Conservation (phyloP, 2,797 vertebrate species). For the Urocyon cinereoargenteus region DNA sequence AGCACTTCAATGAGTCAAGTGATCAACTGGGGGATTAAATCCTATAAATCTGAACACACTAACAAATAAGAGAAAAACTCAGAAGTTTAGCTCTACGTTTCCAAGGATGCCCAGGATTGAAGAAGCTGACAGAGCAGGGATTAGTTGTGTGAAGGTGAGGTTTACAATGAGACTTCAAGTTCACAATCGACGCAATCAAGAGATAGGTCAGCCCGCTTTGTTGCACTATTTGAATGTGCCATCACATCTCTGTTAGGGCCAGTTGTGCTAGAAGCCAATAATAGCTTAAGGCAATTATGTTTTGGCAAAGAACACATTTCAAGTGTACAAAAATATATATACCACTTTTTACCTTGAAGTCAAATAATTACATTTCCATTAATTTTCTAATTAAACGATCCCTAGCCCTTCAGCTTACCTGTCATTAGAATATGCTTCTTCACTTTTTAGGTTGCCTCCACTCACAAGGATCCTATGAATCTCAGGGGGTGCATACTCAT, state of each 20-base stretch:
- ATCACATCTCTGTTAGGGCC: conserved; percentile 11
- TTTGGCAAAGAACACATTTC: conserved; percentile 53
- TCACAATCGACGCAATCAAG: not conserved
- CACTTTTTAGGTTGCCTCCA: not conserved
- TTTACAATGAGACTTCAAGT: conserved; percentile 14
- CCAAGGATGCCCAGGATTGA: not conserved
- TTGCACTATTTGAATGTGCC: not conserved
- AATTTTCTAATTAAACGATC: conserved; percentile 54
- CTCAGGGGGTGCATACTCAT: not conserved
- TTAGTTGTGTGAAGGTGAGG: conserved; percentile 24
- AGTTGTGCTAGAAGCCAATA: conserved; percentile 50
- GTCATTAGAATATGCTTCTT: conserved; percentile 15
- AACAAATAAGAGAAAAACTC: not conserved
- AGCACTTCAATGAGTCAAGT: not conserved
- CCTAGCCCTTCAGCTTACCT: conserved; percentile 19
- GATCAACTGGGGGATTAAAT: not conserved
- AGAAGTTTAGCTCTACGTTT: conserved; percentile 14
- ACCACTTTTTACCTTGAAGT: not conserved
- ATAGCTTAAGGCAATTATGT: conserved; percentile 46
- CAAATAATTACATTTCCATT: conserved; percentile 59
- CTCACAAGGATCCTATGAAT: conserved; percentile 16
- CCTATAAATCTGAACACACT: not conserved
- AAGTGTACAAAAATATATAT: not conserved
- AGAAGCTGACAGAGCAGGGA: not conserved
- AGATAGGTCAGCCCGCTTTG: not conserved